Evolutionary conservation across 2,888 invertebrate species (phyloP), one percentile per base, ranked within the genome.

Genomic region (Drosophila quinaria): DNA sequence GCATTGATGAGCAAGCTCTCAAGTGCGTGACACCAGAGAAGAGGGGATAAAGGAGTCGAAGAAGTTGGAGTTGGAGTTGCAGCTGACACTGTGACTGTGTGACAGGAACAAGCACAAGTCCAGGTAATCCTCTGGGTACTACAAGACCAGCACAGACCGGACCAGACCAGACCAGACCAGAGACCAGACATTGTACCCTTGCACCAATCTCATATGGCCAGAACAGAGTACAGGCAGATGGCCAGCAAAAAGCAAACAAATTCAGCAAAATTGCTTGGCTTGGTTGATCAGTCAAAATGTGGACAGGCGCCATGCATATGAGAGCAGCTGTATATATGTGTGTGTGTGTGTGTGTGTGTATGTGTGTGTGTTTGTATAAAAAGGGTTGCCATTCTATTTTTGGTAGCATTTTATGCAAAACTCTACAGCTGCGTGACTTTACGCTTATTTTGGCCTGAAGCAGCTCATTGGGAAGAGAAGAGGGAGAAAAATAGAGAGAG

Each of bases 71-170:
- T 58, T 58, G 31, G 41, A 54, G 22, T 33, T 55, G 59, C 49
- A 55, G 49, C 59, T 70, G 75, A 47, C 71, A 59, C 64, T 67
- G 56, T 46, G 77, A 65, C 71, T 78, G 64, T 73, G 80, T 68
- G 76, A 79, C 77, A 80, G 81, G 63, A 77, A 86, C 86, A 87
- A 81, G 75, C 74, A 77, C 78, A 87, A 87, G 86, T 80, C 69
- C 74, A 79, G 80, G 89, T 87, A 89, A 90, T 89, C 88, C 90
- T 75, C 65, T 70, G 77, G 89, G 88, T 65, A 82, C 79, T 51
- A 80, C 81, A 83, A 73, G 63, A 62, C 70, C 52, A 68, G 68
- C 51, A 70, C 29, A 5, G 10, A 5, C 13, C 4, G 5, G 35
- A 22, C 35, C 55, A 50, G 44, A 42, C 49, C 15, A 71, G 63